Conservation (phyloP, 2,113 vertebrate species). For the Eulacestoma nigropectus region DNA sequence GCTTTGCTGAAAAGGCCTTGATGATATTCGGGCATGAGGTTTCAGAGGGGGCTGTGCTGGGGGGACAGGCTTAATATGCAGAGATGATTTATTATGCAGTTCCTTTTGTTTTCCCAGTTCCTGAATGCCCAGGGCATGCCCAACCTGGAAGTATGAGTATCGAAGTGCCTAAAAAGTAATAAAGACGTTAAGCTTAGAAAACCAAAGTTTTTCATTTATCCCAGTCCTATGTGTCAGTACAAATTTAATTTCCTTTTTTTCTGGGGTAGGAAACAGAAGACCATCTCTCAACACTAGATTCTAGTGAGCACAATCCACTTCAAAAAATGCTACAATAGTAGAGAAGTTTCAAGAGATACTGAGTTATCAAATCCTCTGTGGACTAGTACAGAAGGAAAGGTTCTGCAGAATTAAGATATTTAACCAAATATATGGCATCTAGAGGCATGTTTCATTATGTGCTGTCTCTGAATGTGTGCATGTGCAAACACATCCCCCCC, state of each 20-base stretch:
- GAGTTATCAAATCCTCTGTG: background rate
- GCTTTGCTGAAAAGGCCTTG: conserved; percentile 79
- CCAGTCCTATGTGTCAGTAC: background rate
- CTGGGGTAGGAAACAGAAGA: background rate
- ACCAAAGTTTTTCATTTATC: background rate
- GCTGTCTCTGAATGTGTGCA: background rate
- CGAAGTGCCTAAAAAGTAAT: conserved; percentile 80
- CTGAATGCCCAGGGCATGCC: conserved; percentile 81
- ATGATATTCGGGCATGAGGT: conserved; percentile 72
- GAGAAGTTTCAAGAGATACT: background rate
- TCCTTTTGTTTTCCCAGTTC: conserved; percentile 77
- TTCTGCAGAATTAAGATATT: background rate
- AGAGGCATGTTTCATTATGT: background rate
- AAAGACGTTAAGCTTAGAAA: background rate
- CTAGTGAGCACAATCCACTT: background rate
- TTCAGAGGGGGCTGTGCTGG: conserved; percentile 79
- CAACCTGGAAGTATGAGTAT: conserved; percentile 87
- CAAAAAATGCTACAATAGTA: background rate
- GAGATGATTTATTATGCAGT: conserved; percentile 64
- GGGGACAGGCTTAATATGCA: conserved; percentile 78
- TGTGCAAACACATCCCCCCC: background rate
- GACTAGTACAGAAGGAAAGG: background rate
- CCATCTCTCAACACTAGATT: background rate
- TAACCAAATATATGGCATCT: background rate
- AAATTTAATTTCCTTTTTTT: background rate